Evolutionary conservation across 1,140 invertebrate genomes (phyloP).

Genomic region (Neoseiulus cucumeris): DNA sequence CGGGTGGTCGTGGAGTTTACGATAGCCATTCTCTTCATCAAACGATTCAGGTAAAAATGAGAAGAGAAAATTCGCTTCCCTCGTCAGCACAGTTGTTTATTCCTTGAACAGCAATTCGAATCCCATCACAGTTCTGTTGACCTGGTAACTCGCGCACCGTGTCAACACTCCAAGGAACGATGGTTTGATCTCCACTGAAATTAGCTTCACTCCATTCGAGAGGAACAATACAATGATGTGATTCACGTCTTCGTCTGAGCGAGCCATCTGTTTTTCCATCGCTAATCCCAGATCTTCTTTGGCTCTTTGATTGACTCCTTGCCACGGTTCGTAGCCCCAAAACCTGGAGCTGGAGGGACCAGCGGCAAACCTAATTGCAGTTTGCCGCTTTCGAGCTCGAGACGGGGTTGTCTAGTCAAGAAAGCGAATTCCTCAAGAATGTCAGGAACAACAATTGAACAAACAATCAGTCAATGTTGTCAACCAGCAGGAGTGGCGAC

Average conservation of each 20-base stretch:
- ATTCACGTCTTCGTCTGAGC: constrained; percentile 55
- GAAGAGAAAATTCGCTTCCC: too few relatives aligned
- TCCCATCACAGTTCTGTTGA: too few relatives aligned
- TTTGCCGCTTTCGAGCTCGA: constrained; percentile 26
- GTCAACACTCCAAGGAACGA: too few relatives aligned
- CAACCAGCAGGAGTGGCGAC: too few relatives aligned
- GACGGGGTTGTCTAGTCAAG: constrained; percentile 57
- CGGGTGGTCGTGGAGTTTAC: too few relatives aligned
- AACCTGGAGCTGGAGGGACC: constrained; percentile 24
- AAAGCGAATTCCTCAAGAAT: constrained; percentile 72
- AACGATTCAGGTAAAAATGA: too few relatives aligned
- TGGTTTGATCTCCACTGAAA: too few relatives aligned
- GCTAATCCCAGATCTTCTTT: constrained; percentile 72
- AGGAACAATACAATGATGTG: constrained; percentile 49
- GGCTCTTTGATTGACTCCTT: constrained; percentile 70
- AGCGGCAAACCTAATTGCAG: constrained; percentile 49
- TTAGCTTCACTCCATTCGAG: neutral
- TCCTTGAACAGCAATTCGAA: too few relatives aligned
- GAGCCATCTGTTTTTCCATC: constrained; percentile 58
- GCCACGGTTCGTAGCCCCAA: constrained; percentile 52
- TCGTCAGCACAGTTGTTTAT: too few relatives aligned
- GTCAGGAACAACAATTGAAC: constrained; percentile 52
- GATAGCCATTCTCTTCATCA: too few relatives aligned
- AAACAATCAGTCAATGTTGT: too few relatives aligned
- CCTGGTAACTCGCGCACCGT: too few relatives aligned